A percentile compares a stretch with the other conserved stretches of the same genome.
phyloP scores from a whole-genome alignment of 2,888 invertebrate genomes.

The Colostygia pectinataria region DNA sequence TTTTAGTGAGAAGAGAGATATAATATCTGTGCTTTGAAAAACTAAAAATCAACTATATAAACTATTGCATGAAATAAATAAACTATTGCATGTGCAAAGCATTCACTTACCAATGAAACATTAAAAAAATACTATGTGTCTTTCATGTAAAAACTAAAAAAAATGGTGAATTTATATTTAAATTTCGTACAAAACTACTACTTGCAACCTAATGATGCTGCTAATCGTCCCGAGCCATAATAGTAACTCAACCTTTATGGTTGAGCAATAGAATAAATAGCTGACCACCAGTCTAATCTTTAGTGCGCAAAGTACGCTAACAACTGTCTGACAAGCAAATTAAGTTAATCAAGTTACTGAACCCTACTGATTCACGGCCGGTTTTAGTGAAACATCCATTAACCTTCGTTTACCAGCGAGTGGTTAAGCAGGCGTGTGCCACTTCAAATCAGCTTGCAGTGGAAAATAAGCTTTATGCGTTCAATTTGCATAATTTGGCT shows the following conservation, averaged over 20 bases:
- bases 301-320: slow-evolving; percentile 34
- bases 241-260: slow-evolving; percentile 22
- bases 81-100: too few relatives aligned
- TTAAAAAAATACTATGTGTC: background rate
- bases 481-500: background rate
- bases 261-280: slow-evolving; percentile 27
- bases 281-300: slow-evolving; percentile 32
- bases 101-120: background rate
- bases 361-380: slow-evolving; percentile 36
- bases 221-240: slow-evolving; percentile 9
- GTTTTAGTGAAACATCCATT: slow-evolving; percentile 31
- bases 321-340: slow-evolving; percentile 39
- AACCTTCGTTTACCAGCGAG: slow-evolving; percentile 34
- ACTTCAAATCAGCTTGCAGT: slow-evolving; percentile 3
- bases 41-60: too few relatives aligned
- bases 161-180: background rate
- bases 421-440: slow-evolving; percentile 7
- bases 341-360: slow-evolving; percentile 37
- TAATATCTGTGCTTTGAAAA: too few relatives aligned
- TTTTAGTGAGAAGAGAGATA: too few relatives aligned
- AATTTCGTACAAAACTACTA: slow-evolving; percentile 11
- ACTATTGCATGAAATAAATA: too few relatives aligned
- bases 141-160: background rate
- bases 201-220: slow-evolving; percentile 11
- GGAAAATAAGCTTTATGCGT: background rate